phyloP scores from a whole-genome alignment of 2,113 vertebrate genomes.

The Sclerurus mexicanus region DNA sequence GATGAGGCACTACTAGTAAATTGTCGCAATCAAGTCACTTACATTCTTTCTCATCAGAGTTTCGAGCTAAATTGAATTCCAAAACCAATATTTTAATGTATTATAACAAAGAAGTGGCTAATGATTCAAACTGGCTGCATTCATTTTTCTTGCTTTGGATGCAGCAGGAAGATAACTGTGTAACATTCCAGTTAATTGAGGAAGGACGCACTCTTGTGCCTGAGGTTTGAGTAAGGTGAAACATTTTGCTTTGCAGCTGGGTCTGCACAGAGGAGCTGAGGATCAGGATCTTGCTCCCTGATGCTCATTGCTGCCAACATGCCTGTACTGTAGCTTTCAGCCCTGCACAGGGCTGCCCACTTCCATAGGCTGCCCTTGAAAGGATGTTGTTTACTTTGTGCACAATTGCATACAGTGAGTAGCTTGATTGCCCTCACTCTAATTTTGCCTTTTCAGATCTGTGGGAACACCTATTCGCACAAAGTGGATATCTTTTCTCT shows the following conservation, averaged over 20 bases:
- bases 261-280: not conserved
- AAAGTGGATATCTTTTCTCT: slow-evolving; percentile 99
- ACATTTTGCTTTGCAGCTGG: not conserved
- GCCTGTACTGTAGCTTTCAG: not conserved
- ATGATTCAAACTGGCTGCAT: not conserved
- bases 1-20: not conserved
- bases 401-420: not conserved
- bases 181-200: not conserved
- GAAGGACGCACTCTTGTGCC: not conserved
- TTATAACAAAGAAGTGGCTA: not conserved
- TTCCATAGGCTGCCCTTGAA: not conserved
- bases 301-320: not conserved
- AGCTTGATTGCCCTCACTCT: not conserved
- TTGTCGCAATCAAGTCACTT: not conserved
- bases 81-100: not conserved
- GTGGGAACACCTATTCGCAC: slow-evolving; percentile 94
- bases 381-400: not conserved
- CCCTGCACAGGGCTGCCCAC: not conserved
- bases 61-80: not conserved
- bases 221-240: not conserved
- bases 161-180: not conserved
- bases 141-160: not conserved
- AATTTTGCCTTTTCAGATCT: slow-evolving; percentile 80
- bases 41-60: not conserved
- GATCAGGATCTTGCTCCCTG: not conserved